phyloP scores from a whole-genome alignment of 2,888 invertebrate genomes.

The Myopa testacea region DNA sequence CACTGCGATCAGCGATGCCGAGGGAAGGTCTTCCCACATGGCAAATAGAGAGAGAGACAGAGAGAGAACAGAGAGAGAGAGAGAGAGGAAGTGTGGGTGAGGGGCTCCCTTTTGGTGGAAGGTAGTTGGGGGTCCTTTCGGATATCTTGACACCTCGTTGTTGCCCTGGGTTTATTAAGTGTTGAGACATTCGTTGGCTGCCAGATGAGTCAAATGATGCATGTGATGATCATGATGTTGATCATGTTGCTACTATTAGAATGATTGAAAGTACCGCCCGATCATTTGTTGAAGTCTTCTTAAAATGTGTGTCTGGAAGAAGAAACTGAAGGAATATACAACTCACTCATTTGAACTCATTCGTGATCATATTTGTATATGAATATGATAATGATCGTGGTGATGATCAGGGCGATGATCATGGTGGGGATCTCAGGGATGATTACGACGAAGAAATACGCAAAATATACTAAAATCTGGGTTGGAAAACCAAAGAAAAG shows the following conservation, averaged over 20 bases:
- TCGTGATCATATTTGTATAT: too few species aligned
- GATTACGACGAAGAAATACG: too few species aligned
- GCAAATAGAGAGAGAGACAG: background rate
- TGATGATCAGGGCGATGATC: too few species aligned
- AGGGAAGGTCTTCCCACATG: background rate
- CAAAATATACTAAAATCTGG: too few species aligned
- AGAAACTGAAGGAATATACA: too few species aligned
- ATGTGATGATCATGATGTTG: slow-evolving; percentile 12
- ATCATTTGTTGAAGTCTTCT: too few species aligned
- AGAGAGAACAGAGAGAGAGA: background rate
- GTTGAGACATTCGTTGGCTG: slow-evolving; percentile 25
- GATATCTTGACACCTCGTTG: slow-evolving; percentile 28
- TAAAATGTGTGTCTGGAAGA: too few species aligned
- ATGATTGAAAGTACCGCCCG: background rate
- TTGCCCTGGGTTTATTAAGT: slow-evolving; percentile 26
- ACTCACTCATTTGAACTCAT: too few species aligned
- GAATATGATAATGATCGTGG: too few species aligned
- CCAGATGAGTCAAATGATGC: slow-evolving; percentile 22
- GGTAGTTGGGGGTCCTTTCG: background rate
- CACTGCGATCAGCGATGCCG: background rate
- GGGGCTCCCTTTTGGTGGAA: background rate
- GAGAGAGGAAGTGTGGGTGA: background rate
- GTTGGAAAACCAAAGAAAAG: too few species aligned
- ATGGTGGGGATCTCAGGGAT: too few species aligned
- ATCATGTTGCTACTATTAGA: slow-evolving; percentile 6